phyloP scores from a whole-genome alignment of 2,888 invertebrate genomes.

The Hesperia comma region DNA sequence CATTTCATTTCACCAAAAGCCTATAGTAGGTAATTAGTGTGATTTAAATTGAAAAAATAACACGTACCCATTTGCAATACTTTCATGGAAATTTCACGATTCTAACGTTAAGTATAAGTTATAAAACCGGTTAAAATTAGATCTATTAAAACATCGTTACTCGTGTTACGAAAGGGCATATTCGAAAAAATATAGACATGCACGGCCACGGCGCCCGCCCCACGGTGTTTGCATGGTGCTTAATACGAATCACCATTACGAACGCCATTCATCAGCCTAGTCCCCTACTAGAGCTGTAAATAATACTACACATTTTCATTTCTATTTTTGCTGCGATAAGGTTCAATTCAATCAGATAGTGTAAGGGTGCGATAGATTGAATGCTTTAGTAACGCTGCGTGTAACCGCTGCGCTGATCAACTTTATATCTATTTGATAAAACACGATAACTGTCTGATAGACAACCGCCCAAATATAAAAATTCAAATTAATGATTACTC shows the following conservation, averaged over 20 bases:
- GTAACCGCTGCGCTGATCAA: neutral
- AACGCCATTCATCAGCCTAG: conserved; percentile 47
- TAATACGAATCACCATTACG: conserved; percentile 51
- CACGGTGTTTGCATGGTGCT: conserved; percentile 51
- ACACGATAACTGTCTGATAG: too few species aligned
- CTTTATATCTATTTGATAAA: too few species aligned
- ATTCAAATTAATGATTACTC: too few species aligned
- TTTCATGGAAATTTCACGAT: too few species aligned
- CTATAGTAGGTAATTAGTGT: too few species aligned
- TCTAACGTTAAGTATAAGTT: too few species aligned
- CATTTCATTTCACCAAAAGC: too few species aligned
- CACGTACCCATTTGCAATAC: too few species aligned
- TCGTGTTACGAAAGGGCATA: conserved; percentile 15
- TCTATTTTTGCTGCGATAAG: conserved; percentile 31
- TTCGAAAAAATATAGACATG: conserved; percentile 33
- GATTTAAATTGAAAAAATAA: too few species aligned
- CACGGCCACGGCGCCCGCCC: conserved; percentile 38
- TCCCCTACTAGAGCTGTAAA: conserved; percentile 28
- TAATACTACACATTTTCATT: conserved; percentile 27
- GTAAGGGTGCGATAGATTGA: conserved; percentile 8
- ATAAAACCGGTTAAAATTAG: neutral
- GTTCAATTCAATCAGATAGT: conserved; percentile 29
- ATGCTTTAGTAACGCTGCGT: neutral
- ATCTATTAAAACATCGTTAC: conserved; percentile 25
- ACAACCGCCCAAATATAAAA: neutral